A percentile compares a stretch with the other conserved stretches of the same genome.
Conservation (phyloP, 2,797 vertebrate genomes). For the Acropternis orthonyx region DNA sequence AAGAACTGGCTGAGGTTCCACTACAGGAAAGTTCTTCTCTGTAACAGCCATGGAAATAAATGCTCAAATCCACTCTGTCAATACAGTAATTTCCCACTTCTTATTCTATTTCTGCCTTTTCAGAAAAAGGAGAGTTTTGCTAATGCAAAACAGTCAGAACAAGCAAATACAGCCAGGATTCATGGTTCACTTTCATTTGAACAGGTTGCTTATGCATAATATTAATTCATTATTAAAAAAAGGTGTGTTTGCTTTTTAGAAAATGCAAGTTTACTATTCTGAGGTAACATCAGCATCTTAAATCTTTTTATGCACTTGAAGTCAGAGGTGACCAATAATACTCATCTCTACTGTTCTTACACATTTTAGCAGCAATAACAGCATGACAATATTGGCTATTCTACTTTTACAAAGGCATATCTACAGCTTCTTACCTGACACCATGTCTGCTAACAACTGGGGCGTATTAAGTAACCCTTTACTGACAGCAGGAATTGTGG, state of each 20-base stretch:
- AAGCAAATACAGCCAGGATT: not conserved
- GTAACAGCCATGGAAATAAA: not conserved
- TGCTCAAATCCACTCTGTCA: not conserved
- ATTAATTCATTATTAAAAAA: not conserved
- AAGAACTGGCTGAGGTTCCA: not conserved
- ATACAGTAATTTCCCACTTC: not conserved
- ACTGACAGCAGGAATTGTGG: conserved; percentile 66
- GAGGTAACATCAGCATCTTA: not conserved
- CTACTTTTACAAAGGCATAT: not conserved
- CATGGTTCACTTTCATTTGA: not conserved
- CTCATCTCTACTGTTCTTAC: not conserved
- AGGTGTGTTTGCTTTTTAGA: fast-evolving
- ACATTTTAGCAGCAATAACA: not conserved
- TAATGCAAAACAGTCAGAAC: not conserved
- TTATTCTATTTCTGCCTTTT: not conserved
- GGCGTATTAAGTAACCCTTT: conserved; percentile 68
- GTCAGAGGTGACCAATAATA: not conserved
- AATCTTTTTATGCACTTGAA: not conserved
- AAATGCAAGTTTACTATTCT: not conserved
- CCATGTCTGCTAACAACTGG: conserved; percentile 75
- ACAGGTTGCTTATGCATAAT: not conserved
- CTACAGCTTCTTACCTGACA: conserved; percentile 80
- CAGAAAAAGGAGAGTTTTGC: not conserved
- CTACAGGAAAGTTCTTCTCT: not conserved
- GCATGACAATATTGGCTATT: not conserved